Conservation (phyloP, 2,888 invertebrate species). For the Latrodectus elegans region DNA sequence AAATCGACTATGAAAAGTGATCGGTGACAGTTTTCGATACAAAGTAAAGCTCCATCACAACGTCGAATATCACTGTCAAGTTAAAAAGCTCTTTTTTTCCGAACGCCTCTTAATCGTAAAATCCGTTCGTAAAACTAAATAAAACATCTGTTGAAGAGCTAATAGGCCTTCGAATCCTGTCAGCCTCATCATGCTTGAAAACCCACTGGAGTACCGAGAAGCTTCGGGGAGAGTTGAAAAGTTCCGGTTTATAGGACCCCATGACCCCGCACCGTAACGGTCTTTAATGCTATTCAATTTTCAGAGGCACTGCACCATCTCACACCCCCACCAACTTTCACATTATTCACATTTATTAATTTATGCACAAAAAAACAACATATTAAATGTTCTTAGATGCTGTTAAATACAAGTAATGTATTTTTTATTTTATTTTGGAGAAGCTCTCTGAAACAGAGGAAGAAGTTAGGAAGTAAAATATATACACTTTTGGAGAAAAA, state of each 20-base stretch:
- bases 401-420: no score
- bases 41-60: neutral
- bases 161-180: neutral
- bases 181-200: neutral
- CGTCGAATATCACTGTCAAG: neutral
- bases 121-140: slow-evolving; percentile 9
- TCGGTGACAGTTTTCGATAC: no score
- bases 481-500: no score
- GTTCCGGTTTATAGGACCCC: slow-evolving; percentile 54
- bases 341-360: no score
- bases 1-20: no score
- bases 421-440: no score
- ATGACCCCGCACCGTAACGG: slow-evolving; percentile 49
- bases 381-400: no score
- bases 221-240: slow-evolving; percentile 28
- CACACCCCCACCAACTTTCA: neutral
- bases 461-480: no score
- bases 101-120: neutral
- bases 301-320: slow-evolving; percentile 29
- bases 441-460: no score
- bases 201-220: neutral
- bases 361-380: no score
- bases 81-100: neutral
- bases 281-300: slow-evolving; percentile 32
- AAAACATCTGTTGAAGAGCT: slow-evolving; percentile 48